Evolutionary conservation across 1,140 invertebrate species (phyloP), one percentile per base, ranked within the genome.

Genomic region (Trypoxylus dichotomus): DNA sequence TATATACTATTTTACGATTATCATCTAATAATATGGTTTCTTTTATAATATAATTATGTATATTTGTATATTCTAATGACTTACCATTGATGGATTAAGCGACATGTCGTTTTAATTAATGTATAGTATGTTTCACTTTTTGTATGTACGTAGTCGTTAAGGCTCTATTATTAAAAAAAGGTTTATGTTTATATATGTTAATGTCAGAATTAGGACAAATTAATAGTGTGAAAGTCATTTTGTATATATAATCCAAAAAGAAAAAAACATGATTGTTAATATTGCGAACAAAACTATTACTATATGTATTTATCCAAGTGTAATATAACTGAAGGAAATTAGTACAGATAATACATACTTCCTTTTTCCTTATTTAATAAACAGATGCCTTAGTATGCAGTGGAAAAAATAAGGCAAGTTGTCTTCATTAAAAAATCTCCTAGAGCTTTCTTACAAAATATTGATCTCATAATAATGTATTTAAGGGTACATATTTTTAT

Each of bases 271-370:
- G 27, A 68, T 68, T 68, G 60, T 68, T 68, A 68, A 68, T 68
- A 68, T 68, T 68, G 27, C 60, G 60, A 68, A 68, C 60, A 68
- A 68, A 68, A 68, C 21, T 68, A 68, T 25, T 68, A 68, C 60
- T 15, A 68, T 27, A 68, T 68, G 60, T 68, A 68, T 68, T 29
- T 68, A 68, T 24, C 10, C 60, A 68, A 68, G 21, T 27, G 60
- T 68, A 68, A 68, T 68, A 68, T 68, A 68, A 68, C 13, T n/a
- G 21, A 21, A 58, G 21, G 47, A 8, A 58, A 58, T 68, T 68
- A 68, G 60, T 54, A 54, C 47, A 54, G 47, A 54, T 54, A 54
- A 54, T 19, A 54, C 47, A 7, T 19, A n/a, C 19, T 6, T 54
- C 19, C 19, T 54, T n/a, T 3, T 21, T 68, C 24, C 60, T 68